A percentile compares a stretch with the other conserved stretches of the same genome.
These are phyloP conservation scores for Erinaceus europaeus DNA, from an alignment of 2,113 vertebrate genomes.

Conservation along the genomic window DNA sequence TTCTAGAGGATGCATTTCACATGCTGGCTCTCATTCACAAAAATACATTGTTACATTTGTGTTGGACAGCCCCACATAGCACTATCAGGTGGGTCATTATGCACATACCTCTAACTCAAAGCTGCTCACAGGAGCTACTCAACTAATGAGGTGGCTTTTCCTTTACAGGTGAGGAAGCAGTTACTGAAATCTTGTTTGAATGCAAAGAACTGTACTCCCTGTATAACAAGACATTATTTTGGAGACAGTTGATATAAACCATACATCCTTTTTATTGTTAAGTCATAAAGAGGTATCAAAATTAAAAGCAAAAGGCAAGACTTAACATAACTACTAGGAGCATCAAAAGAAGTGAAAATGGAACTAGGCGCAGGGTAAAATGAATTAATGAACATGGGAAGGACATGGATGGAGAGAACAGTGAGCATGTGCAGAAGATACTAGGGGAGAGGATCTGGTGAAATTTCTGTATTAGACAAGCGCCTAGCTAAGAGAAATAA, in stretches of 20 bases:
- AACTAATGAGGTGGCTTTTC: conserved; percentile 61
- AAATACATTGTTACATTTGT: conserved; percentile 69
- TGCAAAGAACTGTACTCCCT: conserved; percentile 66
- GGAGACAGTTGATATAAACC: conserved; percentile 78
- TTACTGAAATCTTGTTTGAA: conserved; percentile 55
- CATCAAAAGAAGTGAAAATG: conserved; percentile 56
- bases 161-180: conserved; percentile 64
- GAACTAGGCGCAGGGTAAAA: conserved; percentile 65
- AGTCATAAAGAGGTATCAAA: conserved; percentile 84
- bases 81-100: conserved; percentile 17
- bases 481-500: conserved; percentile 68
- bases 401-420: conserved; percentile 60
- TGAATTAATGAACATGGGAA: conserved; percentile 72
- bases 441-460: conserved; percentile 66
- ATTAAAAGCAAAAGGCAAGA: conserved; percentile 77
- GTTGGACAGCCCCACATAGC: conserved; percentile 53
- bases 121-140: conserved; percentile 44
- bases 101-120: conserved; percentile 57
- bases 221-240: conserved; percentile 69
- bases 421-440: conserved; percentile 74
- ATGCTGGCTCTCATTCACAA: conserved; percentile 73
- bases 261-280: conserved; percentile 82
- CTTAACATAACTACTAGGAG: conserved; percentile 72
- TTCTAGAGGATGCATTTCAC: conserved; percentile 71
- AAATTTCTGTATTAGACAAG: conserved; percentile 73